These are phyloP conservation scores for Petrolisthes manimaculis DNA, from an alignment of 2,888 invertebrate genomes.

Conservation along the genomic window DNA sequence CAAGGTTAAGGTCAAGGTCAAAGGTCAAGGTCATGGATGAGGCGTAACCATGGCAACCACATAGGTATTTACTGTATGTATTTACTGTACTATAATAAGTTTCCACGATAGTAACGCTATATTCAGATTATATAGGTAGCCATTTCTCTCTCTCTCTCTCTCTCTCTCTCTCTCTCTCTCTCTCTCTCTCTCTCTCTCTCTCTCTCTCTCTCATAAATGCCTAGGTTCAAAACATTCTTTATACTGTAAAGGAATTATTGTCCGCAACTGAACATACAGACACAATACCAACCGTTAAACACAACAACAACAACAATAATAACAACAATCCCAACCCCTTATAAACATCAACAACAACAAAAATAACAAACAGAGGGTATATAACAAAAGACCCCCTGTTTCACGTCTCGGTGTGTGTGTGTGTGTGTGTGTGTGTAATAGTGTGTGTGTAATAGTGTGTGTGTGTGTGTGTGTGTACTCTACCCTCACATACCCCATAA, in stretches of 20 bases:
- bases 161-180: conserved; percentile 4
- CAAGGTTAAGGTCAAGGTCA: too few species aligned
- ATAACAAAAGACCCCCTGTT: too few species aligned
- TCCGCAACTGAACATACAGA: too few species aligned
- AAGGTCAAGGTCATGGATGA: neutral
- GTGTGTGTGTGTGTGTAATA: too few species aligned
- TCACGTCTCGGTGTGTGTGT: neutral
- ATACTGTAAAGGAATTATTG: neutral
- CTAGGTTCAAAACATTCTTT: neutral
- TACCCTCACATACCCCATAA: too few species aligned
- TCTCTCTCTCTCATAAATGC: neutral
- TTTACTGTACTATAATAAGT: neutral
- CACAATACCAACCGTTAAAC: neutral
- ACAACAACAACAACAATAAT: neutral
- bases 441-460: neutral
- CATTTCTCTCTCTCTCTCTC: neutral
- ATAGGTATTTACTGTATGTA: too few species aligned
- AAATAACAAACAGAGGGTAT: neutral
- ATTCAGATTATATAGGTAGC: neutral
- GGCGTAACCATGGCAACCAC: neutral
- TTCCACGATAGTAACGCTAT: neutral
- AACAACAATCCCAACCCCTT: neutral
- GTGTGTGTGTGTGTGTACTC: conserved; percentile 18
- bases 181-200: neutral
- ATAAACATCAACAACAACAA: neutral